Evolutionary conservation across 1,140 invertebrate genomes (phyloP).

Genomic region (Trichogramma pretiosum): DNA sequence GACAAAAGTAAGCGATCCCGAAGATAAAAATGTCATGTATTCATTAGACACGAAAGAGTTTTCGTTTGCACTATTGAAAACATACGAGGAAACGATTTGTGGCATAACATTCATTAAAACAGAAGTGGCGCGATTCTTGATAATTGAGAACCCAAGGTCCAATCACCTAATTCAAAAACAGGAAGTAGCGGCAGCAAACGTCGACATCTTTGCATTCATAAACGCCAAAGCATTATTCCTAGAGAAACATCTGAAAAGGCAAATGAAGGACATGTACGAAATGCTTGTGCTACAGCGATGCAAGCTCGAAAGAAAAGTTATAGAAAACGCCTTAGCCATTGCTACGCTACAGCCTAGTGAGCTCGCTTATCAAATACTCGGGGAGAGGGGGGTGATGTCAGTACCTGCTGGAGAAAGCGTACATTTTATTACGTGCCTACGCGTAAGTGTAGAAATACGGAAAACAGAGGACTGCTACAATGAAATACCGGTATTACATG

Average conservation of each 20-base stretch:
- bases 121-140: too few relatives aligned
- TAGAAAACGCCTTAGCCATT: slow-evolving; percentile 13
- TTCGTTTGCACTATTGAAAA: too few relatives aligned
- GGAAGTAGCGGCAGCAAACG: too few relatives aligned
- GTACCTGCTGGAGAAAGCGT: slow-evolving; percentile 8
- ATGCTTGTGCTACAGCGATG: slow-evolving; percentile 10
- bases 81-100: too few relatives aligned
- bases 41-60: too few relatives aligned
- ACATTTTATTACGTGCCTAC: slow-evolving; percentile 14
- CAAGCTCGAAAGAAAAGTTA: slow-evolving; percentile 1
- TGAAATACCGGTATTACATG: background rate
- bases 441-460: background rate
- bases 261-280: slow-evolving; percentile 2
- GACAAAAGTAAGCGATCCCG: too few relatives aligned
- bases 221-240: slow-evolving; percentile 14
- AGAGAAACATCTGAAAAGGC: slow-evolving; percentile 9
- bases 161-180: too few relatives aligned
- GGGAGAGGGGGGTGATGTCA: slow-evolving; percentile 14
- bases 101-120: too few relatives aligned
- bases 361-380: slow-evolving; percentile 16
- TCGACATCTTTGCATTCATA: background rate
- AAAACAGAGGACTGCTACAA: slow-evolving; percentile 4
- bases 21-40: too few relatives aligned
- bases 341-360: slow-evolving; percentile 1
- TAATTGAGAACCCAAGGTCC: too few relatives aligned